A percentile compares a stretch with the other conserved stretches of the same genome.
Evolutionary conservation across 2,113 vertebrate genomes (phyloP).

Genomic region (Emberiza fucata): DNA sequence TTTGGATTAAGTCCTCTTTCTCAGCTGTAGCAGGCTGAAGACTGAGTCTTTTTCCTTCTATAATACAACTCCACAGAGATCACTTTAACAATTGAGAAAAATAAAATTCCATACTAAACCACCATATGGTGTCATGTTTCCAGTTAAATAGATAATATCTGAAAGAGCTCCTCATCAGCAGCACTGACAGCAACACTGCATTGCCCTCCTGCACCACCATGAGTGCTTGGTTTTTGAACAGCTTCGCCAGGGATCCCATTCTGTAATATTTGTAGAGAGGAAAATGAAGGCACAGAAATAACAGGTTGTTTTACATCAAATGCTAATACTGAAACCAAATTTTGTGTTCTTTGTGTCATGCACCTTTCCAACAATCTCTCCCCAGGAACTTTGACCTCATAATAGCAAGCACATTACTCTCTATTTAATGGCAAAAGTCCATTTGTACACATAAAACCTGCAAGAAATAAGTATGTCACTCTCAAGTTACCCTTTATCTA

Average conservation of each 20-base stretch:
- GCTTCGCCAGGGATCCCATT: background rate
- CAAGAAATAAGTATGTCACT: background rate
- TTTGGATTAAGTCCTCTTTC: background rate
- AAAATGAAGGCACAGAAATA: background rate
- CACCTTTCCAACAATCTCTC: background rate
- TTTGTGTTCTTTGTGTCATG: background rate
- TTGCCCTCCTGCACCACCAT: background rate
- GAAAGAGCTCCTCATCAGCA: background rate
- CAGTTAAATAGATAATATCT: background rate
- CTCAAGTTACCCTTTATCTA: constrained; percentile 26
- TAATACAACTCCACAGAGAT: background rate
- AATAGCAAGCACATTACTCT: background rate
- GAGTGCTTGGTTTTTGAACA: background rate
- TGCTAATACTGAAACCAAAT: background rate
- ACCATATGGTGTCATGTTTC: background rate
- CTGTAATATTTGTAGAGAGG: background rate
- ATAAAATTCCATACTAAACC: background rate
- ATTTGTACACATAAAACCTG: background rate
- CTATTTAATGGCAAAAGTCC: background rate
- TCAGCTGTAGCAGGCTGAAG: background rate
- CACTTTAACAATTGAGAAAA: background rate
- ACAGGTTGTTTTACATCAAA: background rate
- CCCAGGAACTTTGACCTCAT: background rate
- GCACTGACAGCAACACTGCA: background rate
- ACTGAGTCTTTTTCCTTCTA: background rate